Base-by-base conservation (phyloP, 2,888 invertebrate species). In the Machimus atricapillus region DNA sequence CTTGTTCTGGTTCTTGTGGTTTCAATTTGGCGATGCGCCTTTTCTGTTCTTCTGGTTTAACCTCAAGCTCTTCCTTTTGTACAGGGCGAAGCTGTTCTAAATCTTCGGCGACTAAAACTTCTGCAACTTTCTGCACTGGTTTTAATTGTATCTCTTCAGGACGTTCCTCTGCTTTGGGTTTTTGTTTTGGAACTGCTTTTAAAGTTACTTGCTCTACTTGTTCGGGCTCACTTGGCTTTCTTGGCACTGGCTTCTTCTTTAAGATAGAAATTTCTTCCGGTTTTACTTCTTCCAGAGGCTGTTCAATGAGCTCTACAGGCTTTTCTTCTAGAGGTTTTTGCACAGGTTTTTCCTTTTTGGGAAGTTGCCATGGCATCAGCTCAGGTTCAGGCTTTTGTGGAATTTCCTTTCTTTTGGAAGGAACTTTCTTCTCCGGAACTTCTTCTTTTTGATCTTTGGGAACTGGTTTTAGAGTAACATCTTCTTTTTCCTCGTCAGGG, bases 101-200 rank as follows among this genome's bases (percentile, higher is more conserved):
- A 12, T n/a, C 90, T 79, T 92, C 37, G 9, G 23, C 19, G 27
- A 66, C 66, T 23, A 66, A 9, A 27, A 9, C 23, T 1, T 66
- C 66, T 12, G 27, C 7, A 12, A n/a, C 27, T n/a, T 81, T 83
- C 9, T 37, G 23, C 43, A 73, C 14, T 86, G 79, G 31, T 87
- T 58, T 77, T 16, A 85, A 40, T 16, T 16, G 12, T 12, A 73
- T 43, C 19, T 76, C 46, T 76, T 76, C 88, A 86, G 88, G 87
- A 2, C 90, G 91, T 86, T 91, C 91, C 19, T 89, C 90, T 87
- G 89, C 88, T 90, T 93, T 88, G 89, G 92, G 88, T 16, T 92
- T 89, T 12, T 91, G 90, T 87, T 91, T 90, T 1, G 91, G 91
- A 90, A 93, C 92, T 85, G 91, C 91, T 14, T 91, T 90, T 27